A percentile compares a stretch with the other conserved stretches of the same genome.
Evolutionary conservation across 30 jellyfish, hydroid and myxozoan genomes (phyloP).

Genomic region (Chrysaora quinquecirrha): DNA sequence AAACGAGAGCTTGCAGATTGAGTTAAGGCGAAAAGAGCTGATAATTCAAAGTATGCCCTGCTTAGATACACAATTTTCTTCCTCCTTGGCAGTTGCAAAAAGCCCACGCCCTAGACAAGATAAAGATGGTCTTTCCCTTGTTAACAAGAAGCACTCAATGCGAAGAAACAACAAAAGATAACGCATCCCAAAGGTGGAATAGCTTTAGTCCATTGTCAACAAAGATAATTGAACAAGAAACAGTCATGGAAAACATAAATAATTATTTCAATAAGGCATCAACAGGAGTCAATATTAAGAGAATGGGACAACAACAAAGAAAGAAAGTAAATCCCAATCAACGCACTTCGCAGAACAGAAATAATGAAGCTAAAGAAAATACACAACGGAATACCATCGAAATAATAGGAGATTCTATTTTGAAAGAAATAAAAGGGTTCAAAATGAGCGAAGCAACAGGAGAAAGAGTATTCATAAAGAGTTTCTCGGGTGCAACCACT

Average conservation of each 20-base stretch:
- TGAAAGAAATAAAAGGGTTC: background rate
- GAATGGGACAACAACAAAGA: background rate
- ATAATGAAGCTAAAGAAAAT: background rate
- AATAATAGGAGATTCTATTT: background rate
- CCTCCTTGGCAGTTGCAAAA: background rate
- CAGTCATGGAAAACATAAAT: background rate
- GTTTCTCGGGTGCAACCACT: slow-evolving; percentile 1
- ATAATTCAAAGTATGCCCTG: too few species aligned
- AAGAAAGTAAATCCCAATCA: background rate
- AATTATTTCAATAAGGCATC: background rate
- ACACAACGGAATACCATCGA: background rate
- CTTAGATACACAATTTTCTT: too few species aligned
- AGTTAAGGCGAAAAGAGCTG: too few species aligned
- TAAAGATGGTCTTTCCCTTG: background rate
- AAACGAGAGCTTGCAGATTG: too few species aligned
- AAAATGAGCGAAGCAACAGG: background rate
- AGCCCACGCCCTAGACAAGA: background rate
- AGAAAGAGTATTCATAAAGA: background rate
- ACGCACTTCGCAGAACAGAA: background rate
- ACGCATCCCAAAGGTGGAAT: background rate
- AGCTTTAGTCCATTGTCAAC: background rate
- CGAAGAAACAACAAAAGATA: background rate
- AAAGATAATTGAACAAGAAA: background rate
- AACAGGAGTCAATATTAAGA: background rate
- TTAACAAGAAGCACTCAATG: background rate